Percentiles rank a stretch among this genome's conserved stretches.
Evolutionary conservation across 2,797 vertebrate species (phyloP).

Genomic region (Anniella stebbinsi): DNA sequence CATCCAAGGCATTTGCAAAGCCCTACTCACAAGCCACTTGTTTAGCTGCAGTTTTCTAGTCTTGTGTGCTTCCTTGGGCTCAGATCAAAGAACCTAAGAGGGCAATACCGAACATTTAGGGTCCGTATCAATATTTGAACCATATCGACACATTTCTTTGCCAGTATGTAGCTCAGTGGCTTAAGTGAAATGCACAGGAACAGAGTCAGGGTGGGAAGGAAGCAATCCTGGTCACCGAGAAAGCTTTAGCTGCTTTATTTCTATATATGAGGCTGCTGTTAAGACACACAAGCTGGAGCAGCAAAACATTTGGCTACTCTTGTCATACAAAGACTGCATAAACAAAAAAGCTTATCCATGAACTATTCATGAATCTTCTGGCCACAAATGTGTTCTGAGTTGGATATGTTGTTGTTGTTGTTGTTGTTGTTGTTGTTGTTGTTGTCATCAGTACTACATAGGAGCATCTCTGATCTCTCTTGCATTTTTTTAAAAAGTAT

Average conservation of each 20-base stretch:
- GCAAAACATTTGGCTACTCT: neutral
- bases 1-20: no score
- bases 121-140: neutral
- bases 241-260: neutral
- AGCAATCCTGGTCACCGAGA: neutral
- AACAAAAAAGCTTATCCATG: neutral
- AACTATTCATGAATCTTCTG: no score
- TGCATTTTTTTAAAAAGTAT: conserved; percentile 57
- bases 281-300: neutral
- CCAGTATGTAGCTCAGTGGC: neutral
- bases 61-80: no score
- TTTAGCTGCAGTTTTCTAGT: no score
- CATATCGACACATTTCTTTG: neutral
- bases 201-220: neutral
- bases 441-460: conserved; percentile 15
- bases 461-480: conserved; percentile 51
- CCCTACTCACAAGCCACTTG: no score
- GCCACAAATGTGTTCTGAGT: neutral
- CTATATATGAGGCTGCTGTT: neutral
- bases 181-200: neutral
- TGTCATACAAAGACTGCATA: neutral
- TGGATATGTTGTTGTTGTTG: neutral
- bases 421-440: neutral
- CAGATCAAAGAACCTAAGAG: neutral
- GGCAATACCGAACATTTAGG: neutral